A percentile compares a stretch with the other conserved stretches of the same genome.
These are phyloP conservation scores for Leptodirus hochenwartii DNA, from an alignment of 2,888 invertebrate species.

Conservation along the genomic window DNA sequence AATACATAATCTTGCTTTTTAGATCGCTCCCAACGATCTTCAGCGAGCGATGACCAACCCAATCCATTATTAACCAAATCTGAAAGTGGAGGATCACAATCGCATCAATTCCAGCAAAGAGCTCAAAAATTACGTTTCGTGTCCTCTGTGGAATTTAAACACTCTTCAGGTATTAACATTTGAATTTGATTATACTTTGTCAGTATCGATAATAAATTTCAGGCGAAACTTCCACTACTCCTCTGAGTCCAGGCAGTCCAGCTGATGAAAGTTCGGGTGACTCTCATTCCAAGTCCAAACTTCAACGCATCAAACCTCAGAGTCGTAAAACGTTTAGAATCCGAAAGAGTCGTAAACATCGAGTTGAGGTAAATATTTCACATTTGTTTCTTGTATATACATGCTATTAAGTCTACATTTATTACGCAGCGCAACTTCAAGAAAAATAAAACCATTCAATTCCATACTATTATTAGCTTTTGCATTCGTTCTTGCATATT, in stretches of 20 bases:
- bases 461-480: too few species aligned
- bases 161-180: conserved; percentile 55
- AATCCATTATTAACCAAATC: too few species aligned
- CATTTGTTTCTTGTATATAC: conserved; percentile 3
- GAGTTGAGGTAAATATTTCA: conserved; percentile 41
- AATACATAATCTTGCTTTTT: too few species aligned
- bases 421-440: too few species aligned
- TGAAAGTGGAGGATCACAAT: too few species aligned
- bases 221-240: conserved; percentile 62
- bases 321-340: conserved; percentile 81
- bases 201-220: conserved; percentile 12
- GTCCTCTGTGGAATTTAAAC: conserved; percentile 62
- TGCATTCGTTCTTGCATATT: too few species aligned
- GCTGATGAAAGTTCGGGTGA: conserved; percentile 49
- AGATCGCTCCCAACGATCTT: conserved; percentile 38
- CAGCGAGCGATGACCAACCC: conserved; percentile 33
- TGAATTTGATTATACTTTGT: too few species aligned
- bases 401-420: too few species aligned
- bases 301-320: conserved; percentile 85
- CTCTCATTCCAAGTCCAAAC: conserved; percentile 40
- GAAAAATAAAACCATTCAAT: too few species aligned
- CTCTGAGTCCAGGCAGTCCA: conserved; percentile 55
- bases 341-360: conserved; percentile 55
- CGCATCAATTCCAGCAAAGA: conserved; percentile 32
- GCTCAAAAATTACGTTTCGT: conserved; percentile 63